Evolutionary conservation across 23 tunicate species (phyloP).

Genomic region (Phallusia fumigata): DNA sequence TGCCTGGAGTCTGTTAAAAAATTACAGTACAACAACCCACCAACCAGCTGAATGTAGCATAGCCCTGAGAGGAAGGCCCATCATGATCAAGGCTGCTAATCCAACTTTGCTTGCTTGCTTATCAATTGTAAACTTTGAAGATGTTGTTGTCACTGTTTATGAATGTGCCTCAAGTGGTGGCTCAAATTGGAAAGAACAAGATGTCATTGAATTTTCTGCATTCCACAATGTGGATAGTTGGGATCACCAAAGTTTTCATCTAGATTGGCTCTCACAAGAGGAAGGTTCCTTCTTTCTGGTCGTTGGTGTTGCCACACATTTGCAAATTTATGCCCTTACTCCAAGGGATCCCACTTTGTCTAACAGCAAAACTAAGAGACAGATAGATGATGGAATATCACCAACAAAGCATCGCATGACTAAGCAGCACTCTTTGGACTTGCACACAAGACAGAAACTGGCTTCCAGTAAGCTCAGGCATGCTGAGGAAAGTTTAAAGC

Average conservation of each 20-base stretch:
- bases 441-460: constrained; percentile 66
- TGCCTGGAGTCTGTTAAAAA: background rate
- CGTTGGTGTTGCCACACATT: constrained; percentile 39
- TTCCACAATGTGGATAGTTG: background rate
- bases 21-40: background rate
- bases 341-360: constrained; percentile 41
- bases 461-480: constrained; percentile 23
- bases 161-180: constrained; percentile 94
- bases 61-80: constrained; percentile 38
- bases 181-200: constrained; percentile 66
- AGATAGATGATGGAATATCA: constrained; percentile 5
- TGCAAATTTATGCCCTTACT: constrained; percentile 61
- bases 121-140: background rate
- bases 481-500: background rate
- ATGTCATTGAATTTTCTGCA: constrained; percentile 13
- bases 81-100: constrained; percentile 74
- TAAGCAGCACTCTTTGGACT: constrained; percentile 69
- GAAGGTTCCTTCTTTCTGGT: constrained; percentile 85
- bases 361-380: background rate
- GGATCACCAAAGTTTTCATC: constrained; percentile 30
- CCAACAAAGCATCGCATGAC: constrained; percentile 25
- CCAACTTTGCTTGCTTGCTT: constrained; percentile 73
- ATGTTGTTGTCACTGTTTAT: constrained; percentile 50
- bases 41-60: constrained; percentile 5
- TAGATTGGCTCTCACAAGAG: constrained; percentile 82